These are phyloP conservation scores for Vipera latastei DNA, from an alignment of 2,797 vertebrate genomes.

Conservation along the genomic window DNA sequence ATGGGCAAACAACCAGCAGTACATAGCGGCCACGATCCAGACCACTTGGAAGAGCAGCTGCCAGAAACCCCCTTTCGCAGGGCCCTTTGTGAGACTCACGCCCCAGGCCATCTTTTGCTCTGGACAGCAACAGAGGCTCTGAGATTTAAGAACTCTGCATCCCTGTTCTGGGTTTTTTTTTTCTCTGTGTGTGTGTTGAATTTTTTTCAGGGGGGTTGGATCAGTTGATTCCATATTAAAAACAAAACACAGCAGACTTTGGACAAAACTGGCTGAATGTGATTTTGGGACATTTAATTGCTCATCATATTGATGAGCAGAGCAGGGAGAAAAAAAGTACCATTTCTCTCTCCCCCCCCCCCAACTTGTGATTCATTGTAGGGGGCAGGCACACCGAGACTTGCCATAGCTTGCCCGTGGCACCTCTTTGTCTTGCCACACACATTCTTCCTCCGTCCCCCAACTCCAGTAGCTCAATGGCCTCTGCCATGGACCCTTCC, in stretches of 20 bases:
- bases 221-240: slow-evolving; percentile 61
- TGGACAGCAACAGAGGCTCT: slow-evolving; percentile 80
- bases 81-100: slow-evolving; percentile 74
- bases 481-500: slow-evolving; percentile 49
- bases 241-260: slow-evolving; percentile 57
- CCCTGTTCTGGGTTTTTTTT: slow-evolving; percentile 80
- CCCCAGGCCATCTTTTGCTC: slow-evolving; percentile 78
- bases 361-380: slow-evolving; percentile 68
- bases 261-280: slow-evolving; percentile 79
- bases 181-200: slow-evolving; percentile 54
- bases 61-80: slow-evolving; percentile 74
- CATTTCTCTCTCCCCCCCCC: slow-evolving; percentile 11
- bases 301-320: slow-evolving; percentile 99
- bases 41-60: slow-evolving; percentile 77
- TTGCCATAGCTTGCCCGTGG: slow-evolving; percentile 75
- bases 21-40: slow-evolving; percentile 84
- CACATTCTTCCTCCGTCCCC: slow-evolving; percentile 35
- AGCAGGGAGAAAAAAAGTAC: slow-evolving; percentile 74
- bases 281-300: slow-evolving; percentile 86
- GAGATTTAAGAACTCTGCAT: slow-evolving; percentile 81
- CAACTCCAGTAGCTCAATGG: slow-evolving; percentile 69
- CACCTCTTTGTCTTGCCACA: slow-evolving; percentile 20
- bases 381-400: slow-evolving; percentile 81
- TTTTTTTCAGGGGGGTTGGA: slow-evolving; percentile 62
- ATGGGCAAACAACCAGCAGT: slow-evolving; percentile 85